Evolutionary conservation across 1,140 invertebrate genomes (phyloP), one percentile per base, ranked within the genome.

Genomic region (Aphis gossypii): DNA sequence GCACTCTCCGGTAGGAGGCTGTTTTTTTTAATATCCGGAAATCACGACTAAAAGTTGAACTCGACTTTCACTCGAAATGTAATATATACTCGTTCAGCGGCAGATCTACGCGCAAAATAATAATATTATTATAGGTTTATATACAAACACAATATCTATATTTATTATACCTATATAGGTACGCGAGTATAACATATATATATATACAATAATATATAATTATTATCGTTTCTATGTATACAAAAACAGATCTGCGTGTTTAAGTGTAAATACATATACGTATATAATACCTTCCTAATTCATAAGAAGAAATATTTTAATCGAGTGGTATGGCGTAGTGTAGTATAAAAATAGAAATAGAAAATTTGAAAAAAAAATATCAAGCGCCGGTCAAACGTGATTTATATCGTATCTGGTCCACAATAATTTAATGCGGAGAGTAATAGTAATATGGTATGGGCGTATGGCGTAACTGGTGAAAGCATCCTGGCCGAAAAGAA

Each of bases 11-110:
- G 88, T 30, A 90, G 89, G 54, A 90, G 89, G 89, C 25, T 7
- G 54, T 90, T 90, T 68, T 38, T 90, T 90, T 68, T 38, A 41
- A 56, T 86, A 93, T 93, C 92, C 92, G 92, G 92, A 93, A 93
- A 93, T 93, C 92, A 93, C 92, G 92, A 93, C 92, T 93, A 84
- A 93, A 92, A 92, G 92, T 54, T 93, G 92, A 93, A 41, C 48
- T 56, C 35, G 92, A 93, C 92, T 93, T 93, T 93, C 92, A 93
- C 92, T 83, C 82, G 82, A 83, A 23, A 56, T 56, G 48, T 41
- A 41, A 41, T 30, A 41, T n/a, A 89, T 14, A 89, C 51, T 35
- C 88, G 54, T 35, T 76, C 18, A 18, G 48, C 46, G 20, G 87
- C 38, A 35, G 48, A n/a, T n/a, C 46, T 54, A 86, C 38, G 18